phyloP scores from a whole-genome alignment of 1,140 invertebrate genomes.

The Musca vetustissima region DNA sequence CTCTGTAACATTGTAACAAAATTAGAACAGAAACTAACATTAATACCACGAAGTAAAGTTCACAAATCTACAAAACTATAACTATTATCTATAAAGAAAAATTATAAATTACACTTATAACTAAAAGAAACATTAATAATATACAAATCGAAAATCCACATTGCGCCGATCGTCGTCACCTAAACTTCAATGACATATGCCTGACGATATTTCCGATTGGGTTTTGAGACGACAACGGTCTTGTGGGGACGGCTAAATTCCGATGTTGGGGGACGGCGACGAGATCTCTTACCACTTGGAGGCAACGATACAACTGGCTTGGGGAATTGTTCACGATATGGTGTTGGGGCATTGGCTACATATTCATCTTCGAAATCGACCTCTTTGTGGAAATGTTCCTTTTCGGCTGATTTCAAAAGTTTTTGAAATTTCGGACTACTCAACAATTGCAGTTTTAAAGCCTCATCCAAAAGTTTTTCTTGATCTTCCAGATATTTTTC shows the following conservation, averaged over 20 bases:
- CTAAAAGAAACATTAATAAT: neutral
- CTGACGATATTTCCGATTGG: conserved; percentile 27
- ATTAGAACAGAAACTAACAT: too few species aligned
- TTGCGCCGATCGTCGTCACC: neutral
- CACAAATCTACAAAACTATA: too few species aligned
- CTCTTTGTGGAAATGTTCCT: conserved; percentile 35
- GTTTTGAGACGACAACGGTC: conserved; percentile 25
- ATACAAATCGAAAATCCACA: neutral
- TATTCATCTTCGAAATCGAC: conserved; percentile 21
- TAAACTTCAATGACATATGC: conserved; percentile 50
- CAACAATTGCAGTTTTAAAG: conserved; percentile 44
- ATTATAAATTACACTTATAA: too few species aligned
- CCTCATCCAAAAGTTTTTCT: conserved; percentile 47
- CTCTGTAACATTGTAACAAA: too few species aligned
- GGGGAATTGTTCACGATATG: conserved; percentile 1
- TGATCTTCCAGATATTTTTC: conserved; percentile 49
- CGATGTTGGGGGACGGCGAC: conserved; percentile 39
- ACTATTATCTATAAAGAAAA: too few species aligned
- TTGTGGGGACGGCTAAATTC: conserved; percentile 42
- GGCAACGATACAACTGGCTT: conserved; percentile 29
- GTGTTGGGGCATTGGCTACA: conserved; percentile 3
- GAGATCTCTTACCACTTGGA: conserved; percentile 30
- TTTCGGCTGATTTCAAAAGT: conserved; percentile 43
- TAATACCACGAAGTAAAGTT: too few species aligned
- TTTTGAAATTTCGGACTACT: conserved; percentile 50